Evolutionary conservation across 2,797 vertebrate species (phyloP).

Genomic region (Diplodus sargus): DNA sequence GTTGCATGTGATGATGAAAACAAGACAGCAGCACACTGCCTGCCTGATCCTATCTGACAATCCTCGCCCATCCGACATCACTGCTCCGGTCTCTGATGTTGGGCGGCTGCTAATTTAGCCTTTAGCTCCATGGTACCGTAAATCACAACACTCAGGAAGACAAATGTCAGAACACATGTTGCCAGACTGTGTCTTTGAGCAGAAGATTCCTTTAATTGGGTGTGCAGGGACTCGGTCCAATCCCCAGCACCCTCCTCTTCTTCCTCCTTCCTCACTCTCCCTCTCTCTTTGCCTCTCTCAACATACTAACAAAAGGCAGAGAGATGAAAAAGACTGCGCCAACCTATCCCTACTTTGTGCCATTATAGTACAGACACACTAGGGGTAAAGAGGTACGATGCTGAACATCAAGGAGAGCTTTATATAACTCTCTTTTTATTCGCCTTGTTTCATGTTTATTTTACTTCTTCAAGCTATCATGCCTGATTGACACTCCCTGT

Average conservation of each 20-base stretch:
- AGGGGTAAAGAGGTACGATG: conserved; percentile 88
- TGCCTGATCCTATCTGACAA: conserved; percentile 77
- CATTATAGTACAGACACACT: conserved; percentile 87
- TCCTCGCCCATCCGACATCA: conserved; percentile 73
- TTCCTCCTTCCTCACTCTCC: conserved; percentile 73
- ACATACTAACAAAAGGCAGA: conserved; percentile 87
- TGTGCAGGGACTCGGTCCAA: conserved; percentile 88
- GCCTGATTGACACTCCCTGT: conserved; percentile 88
- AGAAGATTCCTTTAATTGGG: conserved; percentile 90
- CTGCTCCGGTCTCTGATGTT: conserved; percentile 80
- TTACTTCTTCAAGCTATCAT: conserved; percentile 85
- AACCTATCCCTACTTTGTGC: conserved; percentile 87
- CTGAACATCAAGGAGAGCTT: conserved; percentile 88
- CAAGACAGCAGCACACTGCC: conserved; percentile 62
- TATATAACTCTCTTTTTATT: conserved; percentile 89
- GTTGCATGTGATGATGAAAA: conserved; percentile 64
- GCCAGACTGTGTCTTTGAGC: conserved; percentile 86
- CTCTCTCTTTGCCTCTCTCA: conserved; percentile 80
- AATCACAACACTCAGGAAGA: conserved; percentile 89
- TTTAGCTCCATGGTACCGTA: conserved; percentile 86
- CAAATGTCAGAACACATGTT: conserved; percentile 91
- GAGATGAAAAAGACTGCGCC: conserved; percentile 88
- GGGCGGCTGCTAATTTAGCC: conserved; percentile 87
- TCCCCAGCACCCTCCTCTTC: conserved; percentile 83
- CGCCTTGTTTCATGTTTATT: conserved; percentile 87